A percentile compares a stretch with the other conserved stretches of the same genome.
Evolutionary conservation across 2,113 vertebrate species (phyloP).

Genomic region (Melanocharis versteri): DNA sequence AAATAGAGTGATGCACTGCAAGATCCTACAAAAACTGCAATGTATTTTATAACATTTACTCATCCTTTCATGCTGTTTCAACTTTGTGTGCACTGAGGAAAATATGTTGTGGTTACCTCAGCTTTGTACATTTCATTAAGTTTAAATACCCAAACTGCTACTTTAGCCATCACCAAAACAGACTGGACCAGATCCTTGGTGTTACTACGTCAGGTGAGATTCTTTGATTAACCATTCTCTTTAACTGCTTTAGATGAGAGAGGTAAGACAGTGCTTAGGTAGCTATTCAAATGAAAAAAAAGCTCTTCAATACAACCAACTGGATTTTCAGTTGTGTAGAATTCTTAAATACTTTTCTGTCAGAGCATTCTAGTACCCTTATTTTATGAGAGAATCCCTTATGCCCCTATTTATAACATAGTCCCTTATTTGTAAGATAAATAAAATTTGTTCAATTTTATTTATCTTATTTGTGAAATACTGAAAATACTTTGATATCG

Average conservation of each 20-base stretch:
- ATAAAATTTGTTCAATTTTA: neutral
- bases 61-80: neutral
- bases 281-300: neutral
- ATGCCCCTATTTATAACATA: neutral
- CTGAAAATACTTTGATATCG: neutral
- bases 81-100: neutral
- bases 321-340: neutral
- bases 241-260: neutral
- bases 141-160: neutral
- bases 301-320: neutral
- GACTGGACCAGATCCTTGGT: neutral
- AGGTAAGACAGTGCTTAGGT: neutral
- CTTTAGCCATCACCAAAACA: neutral
- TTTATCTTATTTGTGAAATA: neutral
- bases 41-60: neutral
- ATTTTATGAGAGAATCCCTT: neutral
- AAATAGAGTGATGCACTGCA: neutral
- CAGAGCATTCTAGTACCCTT: rapidly evolving
- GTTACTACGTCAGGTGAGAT: neutral
- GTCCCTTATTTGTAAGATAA: neutral
- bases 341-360: neutral
- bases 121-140: neutral
- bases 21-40: neutral
- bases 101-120: neutral
- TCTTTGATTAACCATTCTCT: neutral